Evolutionary conservation across 2,797 vertebrate species (phyloP), one percentile per base, ranked within the genome.

Genomic region (Acrossocheilus fasciatus): DNA sequence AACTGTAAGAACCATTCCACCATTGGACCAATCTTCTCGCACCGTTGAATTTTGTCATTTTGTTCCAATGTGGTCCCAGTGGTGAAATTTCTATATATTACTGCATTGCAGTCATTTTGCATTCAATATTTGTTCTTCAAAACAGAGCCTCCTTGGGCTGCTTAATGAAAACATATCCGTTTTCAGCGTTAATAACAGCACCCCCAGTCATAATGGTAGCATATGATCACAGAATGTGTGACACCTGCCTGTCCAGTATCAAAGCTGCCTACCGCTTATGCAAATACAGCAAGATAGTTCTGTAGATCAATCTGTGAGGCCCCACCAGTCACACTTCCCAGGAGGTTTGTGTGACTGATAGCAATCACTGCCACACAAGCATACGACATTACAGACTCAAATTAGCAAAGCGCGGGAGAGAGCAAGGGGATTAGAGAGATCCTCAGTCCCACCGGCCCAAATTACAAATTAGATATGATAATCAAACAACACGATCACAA

Each of bases 341-440:
- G 66, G 88, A 89, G 82, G 80, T 82, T 89, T 87, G 88, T 85
- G 83, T 86, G 54, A 82, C 70, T 86, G 90, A 90, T 89, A 79
- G 88, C 79, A 84, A 91, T 90, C 88, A 77, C 73, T 69, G 81
- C 82, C 83, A 78, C 83, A 89, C 89, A 88, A 87, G 84, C 85
- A 68, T 87, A 89, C 96, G 94, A 96, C 96, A 97, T 97, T 96
- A 97, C 96, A 97, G 96, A 96, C 95, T 96, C 96, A 96, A 97
- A 97, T 97, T 91, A 91, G 89, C 85, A 94, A 89, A 91, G 90
- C 89, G 84, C 87, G 82, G 89, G 47, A 86, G 85, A 95, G 93
- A 94, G 95, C 96, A 97, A 97, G 96, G 94, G 96, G 96, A 97
- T 97, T 97, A 97, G 95, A 95, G 92, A 96, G 83, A 95, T 95